Percentiles rank a stretch among this genome's conserved stretches.
Evolutionary conservation across 2,888 invertebrate species (phyloP).

Genomic region (Sthenelais limicola): DNA sequence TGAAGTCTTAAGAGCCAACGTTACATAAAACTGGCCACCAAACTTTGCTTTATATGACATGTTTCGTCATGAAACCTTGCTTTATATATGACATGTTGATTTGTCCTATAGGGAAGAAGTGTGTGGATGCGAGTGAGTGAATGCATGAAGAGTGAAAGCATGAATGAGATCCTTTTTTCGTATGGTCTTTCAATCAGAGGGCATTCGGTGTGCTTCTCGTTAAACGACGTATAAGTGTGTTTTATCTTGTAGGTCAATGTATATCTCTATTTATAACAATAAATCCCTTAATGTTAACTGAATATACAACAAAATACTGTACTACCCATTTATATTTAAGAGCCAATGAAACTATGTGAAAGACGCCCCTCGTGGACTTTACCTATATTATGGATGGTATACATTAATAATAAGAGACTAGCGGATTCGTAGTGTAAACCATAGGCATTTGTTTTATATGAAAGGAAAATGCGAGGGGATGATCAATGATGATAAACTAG

Average conservation of each 20-base stretch:
- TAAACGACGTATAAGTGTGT: slow-evolving; percentile 21
- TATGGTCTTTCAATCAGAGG: slow-evolving; percentile 16
- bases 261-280: slow-evolving; percentile 32
- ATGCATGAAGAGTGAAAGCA: background rate
- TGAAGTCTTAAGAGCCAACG: too few relatives aligned
- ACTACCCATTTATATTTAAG: slow-evolving; percentile 10
- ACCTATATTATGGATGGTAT: too few relatives aligned
- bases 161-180: background rate
- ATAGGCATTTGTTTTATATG: slow-evolving; percentile 37
- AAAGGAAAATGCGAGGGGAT: background rate
- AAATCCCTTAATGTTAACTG: too few relatives aligned
- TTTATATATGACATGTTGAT: slow-evolving; percentile 9
- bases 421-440: too few relatives aligned
- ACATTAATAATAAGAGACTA: too few relatives aligned
- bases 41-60: too few relatives aligned
- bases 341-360: too few relatives aligned
- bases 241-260: slow-evolving; percentile 33
- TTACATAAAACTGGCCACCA: too few relatives aligned
- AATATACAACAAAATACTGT: background rate
- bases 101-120: slow-evolving; percentile 4
- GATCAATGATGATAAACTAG: background rate
- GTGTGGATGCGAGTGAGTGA: background rate
- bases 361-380: too few relatives aligned
- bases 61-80: background rate
- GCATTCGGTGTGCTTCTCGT: background rate